These are phyloP conservation scores for Mantis religiosa DNA, from an alignment of 2,888 invertebrate species.

Conservation along the genomic window DNA sequence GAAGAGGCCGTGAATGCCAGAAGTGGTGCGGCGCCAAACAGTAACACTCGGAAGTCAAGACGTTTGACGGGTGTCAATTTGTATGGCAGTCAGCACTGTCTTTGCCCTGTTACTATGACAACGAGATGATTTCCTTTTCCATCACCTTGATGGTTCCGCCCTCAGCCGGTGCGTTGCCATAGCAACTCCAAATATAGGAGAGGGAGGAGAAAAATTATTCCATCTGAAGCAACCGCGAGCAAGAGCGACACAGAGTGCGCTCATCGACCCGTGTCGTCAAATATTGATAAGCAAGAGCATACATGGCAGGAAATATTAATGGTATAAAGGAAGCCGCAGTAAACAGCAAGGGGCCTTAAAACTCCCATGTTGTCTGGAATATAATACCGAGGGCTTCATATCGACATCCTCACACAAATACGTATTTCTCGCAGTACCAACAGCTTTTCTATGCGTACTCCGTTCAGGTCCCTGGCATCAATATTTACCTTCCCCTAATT, in stretches of 20 bases:
- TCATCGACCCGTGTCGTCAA: not conserved
- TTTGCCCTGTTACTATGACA: not conserved
- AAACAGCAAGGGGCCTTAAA: not conserved
- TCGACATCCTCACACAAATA: too few species aligned
- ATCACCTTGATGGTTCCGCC: conserved; percentile 17
- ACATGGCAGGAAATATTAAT: not conserved
- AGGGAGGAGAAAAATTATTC: conserved; percentile 12
- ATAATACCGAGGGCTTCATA: not conserved
- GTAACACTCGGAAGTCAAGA: not conserved
- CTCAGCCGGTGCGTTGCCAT: not conserved
- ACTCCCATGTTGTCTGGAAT: not conserved
- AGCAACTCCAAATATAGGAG: conserved; percentile 12
- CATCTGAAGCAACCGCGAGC: not conserved
- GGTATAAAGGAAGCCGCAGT: not conserved
- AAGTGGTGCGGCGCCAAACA: not conserved
- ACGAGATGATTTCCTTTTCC: conserved; percentile 19
- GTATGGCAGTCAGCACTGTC: not conserved
- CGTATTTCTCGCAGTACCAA: too few species aligned
- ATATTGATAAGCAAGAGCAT: not conserved
- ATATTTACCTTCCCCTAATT: too few species aligned
- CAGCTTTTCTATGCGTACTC: too few species aligned
- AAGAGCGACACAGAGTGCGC: not conserved
- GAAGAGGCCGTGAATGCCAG: not conserved
- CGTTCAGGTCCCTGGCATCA: too few species aligned
- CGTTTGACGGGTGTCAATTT: not conserved